Conservation (phyloP, 2,797 vertebrate genomes). For the Hafferia zeledoni region DNA sequence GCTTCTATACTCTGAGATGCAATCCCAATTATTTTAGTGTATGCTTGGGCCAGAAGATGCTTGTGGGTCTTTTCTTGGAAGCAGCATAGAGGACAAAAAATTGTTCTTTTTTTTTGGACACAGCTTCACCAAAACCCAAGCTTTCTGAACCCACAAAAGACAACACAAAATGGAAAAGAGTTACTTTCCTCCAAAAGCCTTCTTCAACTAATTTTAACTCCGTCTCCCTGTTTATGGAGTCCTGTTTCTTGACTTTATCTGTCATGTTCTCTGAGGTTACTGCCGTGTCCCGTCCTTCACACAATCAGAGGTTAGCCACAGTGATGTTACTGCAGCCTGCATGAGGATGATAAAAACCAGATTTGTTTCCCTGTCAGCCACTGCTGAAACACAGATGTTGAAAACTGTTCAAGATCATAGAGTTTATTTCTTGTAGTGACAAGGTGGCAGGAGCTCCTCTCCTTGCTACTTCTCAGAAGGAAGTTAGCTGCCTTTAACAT, state of each 20-base stretch:
- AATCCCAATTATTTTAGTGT: not conserved
- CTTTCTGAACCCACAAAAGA: not conserved
- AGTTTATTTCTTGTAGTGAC: not conserved
- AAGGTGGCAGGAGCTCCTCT: not conserved
- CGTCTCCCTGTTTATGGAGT: not conserved
- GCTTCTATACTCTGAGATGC: not conserved
- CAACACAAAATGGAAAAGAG: not conserved
- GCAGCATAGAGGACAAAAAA: not conserved
- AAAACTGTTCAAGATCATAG: slow-evolving; percentile 8
- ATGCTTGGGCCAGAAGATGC: not conserved
- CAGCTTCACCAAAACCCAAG: not conserved
- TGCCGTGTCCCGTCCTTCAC: slow-evolving; percentile 1
- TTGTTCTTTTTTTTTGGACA: not conserved
- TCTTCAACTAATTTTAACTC: not conserved
- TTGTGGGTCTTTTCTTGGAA: not conserved
- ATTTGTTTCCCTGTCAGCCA: slow-evolving; percentile 19
- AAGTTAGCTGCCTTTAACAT: not conserved
- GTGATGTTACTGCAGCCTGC: not conserved
- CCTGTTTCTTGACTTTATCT: not conserved
- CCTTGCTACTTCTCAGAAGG: not conserved
- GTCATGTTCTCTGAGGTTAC: not conserved
- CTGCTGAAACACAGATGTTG: not conserved
- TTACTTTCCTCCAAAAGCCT: not conserved
- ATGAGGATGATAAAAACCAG: not conserved
- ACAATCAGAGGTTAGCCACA: slow-evolving; percentile 4